Evolutionary conservation across 2,113 vertebrate genomes (phyloP), one percentile per base, ranked within the genome.

Genomic region (Chamaea fasciata): DNA sequence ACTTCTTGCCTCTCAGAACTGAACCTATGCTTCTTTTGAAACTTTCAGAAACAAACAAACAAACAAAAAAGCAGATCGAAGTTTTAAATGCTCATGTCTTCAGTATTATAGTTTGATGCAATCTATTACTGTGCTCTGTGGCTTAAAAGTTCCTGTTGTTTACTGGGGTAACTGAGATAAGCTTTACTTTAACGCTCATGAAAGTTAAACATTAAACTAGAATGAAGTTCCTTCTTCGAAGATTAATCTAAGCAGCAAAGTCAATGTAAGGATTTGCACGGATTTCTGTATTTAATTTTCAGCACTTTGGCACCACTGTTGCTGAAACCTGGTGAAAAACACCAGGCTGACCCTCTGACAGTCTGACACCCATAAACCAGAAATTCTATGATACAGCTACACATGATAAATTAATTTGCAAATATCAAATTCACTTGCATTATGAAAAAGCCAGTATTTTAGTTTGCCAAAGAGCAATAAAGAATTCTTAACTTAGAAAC

Each of bases 71-170:
- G 7, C 18, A 81, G 42, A 70, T 71, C 46, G 74, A 95, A 90
- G 41, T 18, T 92, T 83, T 93, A 92, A 96, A 83, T 39, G 28
- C 53, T 92, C 44, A 78, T 90, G 81, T 87, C 56, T 92, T 70
- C 28, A 71, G 19, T 39, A 91, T 82, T 94, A 75, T 30, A 7
- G 44, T 92, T 79, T 41, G 26, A 79, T 91, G 77, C 49, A 87
- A 79, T 67, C 70, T 82, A 47, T 59, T 83, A 65, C 49, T 52
- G 17, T 2, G 0, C 42, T 53, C 21, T 28, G 15, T n/a, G 20
- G 39, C 5, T 89, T 76, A 85, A 42, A 14, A 76, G 56, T 35
- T 71, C 49, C 57, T 69, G 37, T 50, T 90, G 67, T 90, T 94
- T 31, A 87, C 37, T 15, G 21, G 15, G 2, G 13, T 69, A 93